Evolutionary conservation across 2,797 vertebrate genomes (phyloP).

Genomic region (Harpagifer antarcticus): DNA sequence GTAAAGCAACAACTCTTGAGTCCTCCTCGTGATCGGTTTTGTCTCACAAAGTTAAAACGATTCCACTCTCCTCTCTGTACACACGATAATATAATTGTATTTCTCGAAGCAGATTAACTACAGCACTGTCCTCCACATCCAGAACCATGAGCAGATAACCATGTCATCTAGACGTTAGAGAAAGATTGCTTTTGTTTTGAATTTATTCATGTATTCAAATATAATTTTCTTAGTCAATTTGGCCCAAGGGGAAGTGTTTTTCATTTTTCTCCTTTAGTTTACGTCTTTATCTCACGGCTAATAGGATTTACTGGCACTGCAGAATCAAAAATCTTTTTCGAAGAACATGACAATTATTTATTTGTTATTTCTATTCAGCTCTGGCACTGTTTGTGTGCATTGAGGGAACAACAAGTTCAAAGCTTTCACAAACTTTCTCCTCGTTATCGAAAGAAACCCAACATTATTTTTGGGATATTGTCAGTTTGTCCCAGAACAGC

Average conservation of each 20-base stretch:
- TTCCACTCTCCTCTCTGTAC: neutral
- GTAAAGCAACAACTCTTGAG: neutral
- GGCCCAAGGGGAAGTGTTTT: conserved; percentile 11
- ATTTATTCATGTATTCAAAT: conserved; percentile 58
- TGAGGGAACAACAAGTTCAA: conserved; percentile 4
- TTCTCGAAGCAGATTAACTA: conserved; percentile 10
- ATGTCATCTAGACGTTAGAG: conserved; percentile 39
- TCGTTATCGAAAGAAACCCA: neutral
- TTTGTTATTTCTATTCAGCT: conserved; percentile 24
- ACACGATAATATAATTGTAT: conserved; percentile 2
- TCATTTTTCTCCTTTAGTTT: conserved; percentile 7
- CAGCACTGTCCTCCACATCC: conserved; percentile 6
- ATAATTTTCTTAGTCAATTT: conserved; percentile 38
- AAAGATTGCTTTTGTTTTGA: conserved; percentile 51
- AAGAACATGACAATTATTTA: conserved; percentile 1
- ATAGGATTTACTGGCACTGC: conserved; percentile 37
- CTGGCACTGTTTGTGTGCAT: neutral
- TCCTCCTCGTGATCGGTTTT: neutral
- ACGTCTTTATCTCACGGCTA: conserved; percentile 21
- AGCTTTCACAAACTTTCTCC: conserved; percentile 19
- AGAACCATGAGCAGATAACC: conserved; percentile 33
- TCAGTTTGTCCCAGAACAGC: conserved; percentile 12
- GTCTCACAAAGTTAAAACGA: neutral
- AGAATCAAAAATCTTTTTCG: conserved; percentile 18
- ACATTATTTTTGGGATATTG: conserved; percentile 17